These are phyloP conservation scores for Drosophila repletoides DNA, from an alignment of 1,140 invertebrate species.

Conservation along the genomic window DNA sequence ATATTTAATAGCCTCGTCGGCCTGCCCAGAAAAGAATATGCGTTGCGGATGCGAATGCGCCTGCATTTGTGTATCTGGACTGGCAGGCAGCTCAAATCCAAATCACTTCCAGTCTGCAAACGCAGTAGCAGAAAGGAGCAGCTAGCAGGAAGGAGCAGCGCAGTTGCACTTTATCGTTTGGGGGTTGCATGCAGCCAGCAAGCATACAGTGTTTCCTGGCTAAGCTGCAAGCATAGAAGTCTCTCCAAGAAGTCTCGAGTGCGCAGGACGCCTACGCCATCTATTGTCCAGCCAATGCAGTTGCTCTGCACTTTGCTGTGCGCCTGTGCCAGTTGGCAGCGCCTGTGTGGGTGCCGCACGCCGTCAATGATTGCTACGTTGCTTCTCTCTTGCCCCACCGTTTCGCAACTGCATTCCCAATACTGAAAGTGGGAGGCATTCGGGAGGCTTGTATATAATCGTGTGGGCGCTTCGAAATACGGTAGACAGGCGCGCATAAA, in stretches of 20 bases:
- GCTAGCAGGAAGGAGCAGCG: background rate
- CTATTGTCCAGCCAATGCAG: background rate
- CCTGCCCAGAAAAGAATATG: constrained; percentile 9
- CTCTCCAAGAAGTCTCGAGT: background rate
- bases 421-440: background rate
- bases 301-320: constrained; percentile 35
- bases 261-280: constrained; percentile 32
- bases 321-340: constrained; percentile 57
- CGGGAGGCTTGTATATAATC: background rate
- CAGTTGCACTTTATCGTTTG: constrained; percentile 29
- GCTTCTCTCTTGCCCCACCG: background rate
- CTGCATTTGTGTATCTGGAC: constrained; percentile 53
- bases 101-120: constrained; percentile 63
- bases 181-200: constrained; percentile 52
- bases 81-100: constrained; percentile 4
- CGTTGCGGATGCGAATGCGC: constrained; percentile 14
- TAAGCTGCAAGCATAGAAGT: background rate
- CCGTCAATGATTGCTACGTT: background rate
- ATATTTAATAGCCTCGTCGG: background rate
- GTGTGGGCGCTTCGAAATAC: constrained; percentile 62
- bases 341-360: constrained; percentile 52
- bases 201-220: constrained; percentile 23
- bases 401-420: background rate
- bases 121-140: constrained; percentile 11
- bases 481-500: constrained; percentile 60